Base-by-base conservation (phyloP, 2,113 vertebrate species). In the Otolemur garnettii region DNA sequence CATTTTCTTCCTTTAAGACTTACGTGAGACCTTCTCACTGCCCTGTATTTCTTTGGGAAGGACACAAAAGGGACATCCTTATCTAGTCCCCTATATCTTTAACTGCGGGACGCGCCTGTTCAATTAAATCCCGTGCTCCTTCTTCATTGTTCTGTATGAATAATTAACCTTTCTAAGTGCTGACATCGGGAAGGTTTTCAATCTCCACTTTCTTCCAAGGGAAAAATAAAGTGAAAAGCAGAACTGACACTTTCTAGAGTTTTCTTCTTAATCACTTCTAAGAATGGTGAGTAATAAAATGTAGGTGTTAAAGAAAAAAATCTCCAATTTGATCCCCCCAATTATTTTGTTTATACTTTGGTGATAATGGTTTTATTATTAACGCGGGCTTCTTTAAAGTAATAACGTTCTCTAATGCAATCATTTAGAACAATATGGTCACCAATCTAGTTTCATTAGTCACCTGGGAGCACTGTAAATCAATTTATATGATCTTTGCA, bases 391-490 rank as follows among this genome's bases (percentile, higher is more conserved):
- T 89, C 95, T 96, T 78, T 78, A 75, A 94, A 93, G 83, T 80
- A 92, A 85, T 96, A 75, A 95, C 79, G 57, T 71, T 93, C 69
- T 91, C 74, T 96, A 93, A 90, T 93, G 91, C 93, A 95, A 62
- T 96, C 94, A 62, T 91, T 97, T 89, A 87, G 96, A 96, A 91
- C 93, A 97, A 94, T 96, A 85, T 94, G 93, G 94, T 93, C 94
- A 96, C 96, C 89, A 87, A 64, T 94, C 69, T 88, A 83, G 94
- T 95, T 97, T 96, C 94, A 97, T 96, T 94, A 96, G 82, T 93
- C 97, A 94, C 96, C 91, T 21, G 96, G 96, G 97, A 97, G 71
- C 96, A 92, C 95, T 97, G 93, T 97, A 97, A 97, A 98, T 91
- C 45, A 98, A 91, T 62, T 84, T 96, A 86, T 97, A 96, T 96